phyloP scores from a whole-genome alignment of 2,113 vertebrate genomes.

The Aplodontia rufa region DNA sequence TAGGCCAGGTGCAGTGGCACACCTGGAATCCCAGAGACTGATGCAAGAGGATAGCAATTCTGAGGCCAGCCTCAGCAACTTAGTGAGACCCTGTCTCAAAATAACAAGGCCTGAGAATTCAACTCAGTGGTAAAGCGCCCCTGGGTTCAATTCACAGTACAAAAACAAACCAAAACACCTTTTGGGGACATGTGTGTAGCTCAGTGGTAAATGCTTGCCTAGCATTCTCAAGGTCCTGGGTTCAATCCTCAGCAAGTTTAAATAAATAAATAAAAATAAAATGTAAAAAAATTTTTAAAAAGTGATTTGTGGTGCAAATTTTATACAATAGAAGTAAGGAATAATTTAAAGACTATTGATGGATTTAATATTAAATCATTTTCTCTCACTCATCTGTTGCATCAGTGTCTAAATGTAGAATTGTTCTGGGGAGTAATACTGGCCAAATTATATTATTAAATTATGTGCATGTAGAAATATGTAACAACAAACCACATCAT shows the following conservation, averaged over 20 bases:
- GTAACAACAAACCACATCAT: no score
- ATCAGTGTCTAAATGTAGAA: conserved; percentile 4
- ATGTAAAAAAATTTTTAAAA: neutral
- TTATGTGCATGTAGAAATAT: no score
- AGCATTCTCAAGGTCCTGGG: neutral
- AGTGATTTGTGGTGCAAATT: neutral
- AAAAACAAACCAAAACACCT: neutral
- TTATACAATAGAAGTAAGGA: conserved; percentile 1
- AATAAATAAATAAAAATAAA: neutral
- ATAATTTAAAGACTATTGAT: conserved; percentile 14
- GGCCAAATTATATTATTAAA: no score
- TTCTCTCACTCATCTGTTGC: neutral
- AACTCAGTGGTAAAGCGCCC: no score
- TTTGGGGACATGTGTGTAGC: neutral
- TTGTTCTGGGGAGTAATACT: neutral
- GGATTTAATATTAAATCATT: conserved; percentile 13
- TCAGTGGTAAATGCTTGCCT: neutral
- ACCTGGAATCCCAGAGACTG: no score
- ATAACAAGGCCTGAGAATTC: no score
- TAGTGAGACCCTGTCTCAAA: no score
- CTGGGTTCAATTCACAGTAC: no score
- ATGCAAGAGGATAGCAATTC: neutral
- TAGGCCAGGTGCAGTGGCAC: no score
- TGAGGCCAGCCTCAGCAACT: neutral
- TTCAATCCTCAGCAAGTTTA: neutral